Base-by-base conservation (phyloP, 2,113 vertebrate genomes). In the Caretta caretta region DNA sequence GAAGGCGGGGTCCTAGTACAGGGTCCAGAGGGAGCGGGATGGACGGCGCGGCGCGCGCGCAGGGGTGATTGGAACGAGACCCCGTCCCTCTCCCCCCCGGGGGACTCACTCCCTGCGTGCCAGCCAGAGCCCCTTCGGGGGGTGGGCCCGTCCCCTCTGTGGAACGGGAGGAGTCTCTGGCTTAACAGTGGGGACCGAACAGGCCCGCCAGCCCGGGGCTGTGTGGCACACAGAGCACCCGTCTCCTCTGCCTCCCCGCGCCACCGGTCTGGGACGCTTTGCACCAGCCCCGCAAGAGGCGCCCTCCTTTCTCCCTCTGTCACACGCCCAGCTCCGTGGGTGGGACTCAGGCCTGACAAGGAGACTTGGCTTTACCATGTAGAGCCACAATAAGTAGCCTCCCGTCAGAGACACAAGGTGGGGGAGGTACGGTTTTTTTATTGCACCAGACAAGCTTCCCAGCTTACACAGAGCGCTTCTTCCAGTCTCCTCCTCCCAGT, bases 11-110 rank as follows among this genome's bases (percentile, higher is more conserved):
- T 46, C 20, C 22, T 5, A 10, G 75, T 2, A 12, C 38, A 4
- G 20, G 42, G 8, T 13, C 5, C 1, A 46, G 24, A 27, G 96
- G 86, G 88, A 5, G 56, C 83, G 84, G 95, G 69, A 24, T 69
- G 24, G 59, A 59, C 38, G 49, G 0, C 1, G 1, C 4, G 14
- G 76, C 91, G 19, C 87, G 84, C 78, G 56, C 48, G 11, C 35
- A 22, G 59, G 62, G 87, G 4, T 3, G 27, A 48, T 85, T 3
- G 81, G 50, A 25, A 22, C 16, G 50, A 76, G 38, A 9, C 27
- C 25, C 27, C 10, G 13, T 46, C 75, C 19, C 57, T 29, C 48
- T 86, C 50, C 12, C 0, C 19, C 10, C 27, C 3, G 0, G 1
- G 62, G 48, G 57, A 51, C 38, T 62, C 84, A 88, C 3, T 27